Conservation (phyloP, 1,140 invertebrate genomes). For the Chlorops oryzae region DNA sequence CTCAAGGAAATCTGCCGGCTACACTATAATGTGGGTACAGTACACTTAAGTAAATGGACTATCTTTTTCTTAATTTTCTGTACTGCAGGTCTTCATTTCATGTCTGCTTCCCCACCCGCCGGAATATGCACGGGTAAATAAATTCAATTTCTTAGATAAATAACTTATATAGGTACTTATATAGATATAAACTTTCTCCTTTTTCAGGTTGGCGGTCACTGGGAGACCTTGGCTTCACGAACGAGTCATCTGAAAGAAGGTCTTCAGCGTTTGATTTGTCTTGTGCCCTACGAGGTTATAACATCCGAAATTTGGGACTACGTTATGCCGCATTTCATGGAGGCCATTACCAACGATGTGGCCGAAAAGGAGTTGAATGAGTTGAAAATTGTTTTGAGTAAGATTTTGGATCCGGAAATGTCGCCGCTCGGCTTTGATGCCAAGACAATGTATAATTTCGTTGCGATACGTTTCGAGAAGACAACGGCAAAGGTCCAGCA, state of each 20-base stretch:
- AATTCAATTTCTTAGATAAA: no score
- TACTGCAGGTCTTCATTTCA: conserved; percentile 59
- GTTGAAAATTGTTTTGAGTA: conserved; percentile 88
- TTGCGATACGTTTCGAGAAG: conserved; percentile 78
- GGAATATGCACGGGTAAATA: conserved; percentile 52
- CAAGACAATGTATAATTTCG: conserved; percentile 92
- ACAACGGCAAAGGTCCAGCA: conserved; percentile 82
- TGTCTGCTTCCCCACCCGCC: conserved; percentile 76
- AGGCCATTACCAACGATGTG: conserved; percentile 92
- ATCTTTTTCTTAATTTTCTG: background rate
- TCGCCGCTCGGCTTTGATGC: conserved; percentile 90
- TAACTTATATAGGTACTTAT: conserved; percentile 59
- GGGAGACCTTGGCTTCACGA: conserved; percentile 84
- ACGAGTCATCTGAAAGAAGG: conserved; percentile 95
- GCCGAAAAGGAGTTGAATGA: conserved; percentile 87
- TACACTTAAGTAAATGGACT: background rate
- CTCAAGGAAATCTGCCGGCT: conserved; percentile 74
- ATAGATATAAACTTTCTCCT: conserved; percentile 44
- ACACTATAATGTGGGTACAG: conserved; percentile 69
- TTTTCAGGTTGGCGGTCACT: conserved; percentile 93
- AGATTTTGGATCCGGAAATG: conserved; percentile 95
- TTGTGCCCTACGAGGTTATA: conserved; percentile 97
- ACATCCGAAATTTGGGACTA: conserved; percentile 94
- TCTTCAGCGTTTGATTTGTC: conserved; percentile 82
- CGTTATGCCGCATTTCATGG: conserved; percentile 98